Base-by-base conservation (phyloP, 2,113 vertebrate genomes). In the Rhegmatorhina hoffmannsi region DNA sequence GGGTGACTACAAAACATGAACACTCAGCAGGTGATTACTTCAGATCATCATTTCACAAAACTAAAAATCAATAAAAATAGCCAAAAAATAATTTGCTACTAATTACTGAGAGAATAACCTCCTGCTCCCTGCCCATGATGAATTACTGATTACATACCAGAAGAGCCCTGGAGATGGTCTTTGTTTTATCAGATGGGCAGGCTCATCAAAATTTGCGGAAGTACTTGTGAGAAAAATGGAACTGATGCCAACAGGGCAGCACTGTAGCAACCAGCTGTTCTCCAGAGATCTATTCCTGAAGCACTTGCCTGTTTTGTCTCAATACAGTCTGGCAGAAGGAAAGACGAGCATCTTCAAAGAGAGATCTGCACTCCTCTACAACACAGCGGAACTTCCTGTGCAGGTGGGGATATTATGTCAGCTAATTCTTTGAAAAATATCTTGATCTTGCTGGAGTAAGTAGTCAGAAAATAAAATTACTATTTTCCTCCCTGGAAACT, bases 401-500 rank as follows among this genome's bases (percentile, higher is more conserved):
- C 96, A 97, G 96, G 92, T 94, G 95, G 86, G 53, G 89, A 88
- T 55, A 50, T 69, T 36, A 19, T 84, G 91, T 87, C 72, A 93
- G 69, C 38, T 63, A 94, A 92, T 68, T 91, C 87, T 84, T 59
- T 53, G 84, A 86, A 64, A 94, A 96, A 81, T 44, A 29, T 1
- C 7, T 63, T 67, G 49, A 68, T 38, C 14, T 49, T 83, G 56
- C 85, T 72, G 31, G 38, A 91, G 44, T 59, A 77, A 90, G 44
- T 67, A 59, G 28, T 56, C 56, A 93, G 90, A 84, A 95, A 93
- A 88, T 7, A 56, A 78, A 78, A 76, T 20, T 53, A 36, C 21
- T 78, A 5, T 75, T 94, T 90, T 91, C 79, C 73, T 86, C n/a
- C 40, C 24, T 78, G 72, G 79, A 72, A 92, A 72, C 34, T 31